Evolutionary conservation across 2,113 vertebrate genomes (phyloP).

Genomic region (Xenopus tropicalis): DNA sequence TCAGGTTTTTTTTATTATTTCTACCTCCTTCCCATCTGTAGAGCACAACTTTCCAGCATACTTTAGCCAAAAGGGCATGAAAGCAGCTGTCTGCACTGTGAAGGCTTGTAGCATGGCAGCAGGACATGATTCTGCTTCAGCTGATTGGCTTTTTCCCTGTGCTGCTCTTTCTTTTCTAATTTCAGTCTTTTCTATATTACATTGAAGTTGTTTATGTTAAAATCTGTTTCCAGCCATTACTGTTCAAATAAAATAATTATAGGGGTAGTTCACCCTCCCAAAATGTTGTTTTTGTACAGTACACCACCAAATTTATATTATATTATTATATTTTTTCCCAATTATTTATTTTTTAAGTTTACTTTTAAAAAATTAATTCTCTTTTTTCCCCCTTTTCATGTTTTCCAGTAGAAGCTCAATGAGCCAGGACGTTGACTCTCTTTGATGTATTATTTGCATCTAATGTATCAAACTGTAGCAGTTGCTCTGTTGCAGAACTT

Average conservation of each 20-base stretch:
- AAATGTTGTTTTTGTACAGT: background rate
- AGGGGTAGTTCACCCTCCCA: background rate
- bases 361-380: too few species aligned
- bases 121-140: slow-evolving; percentile 41
- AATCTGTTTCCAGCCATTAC: background rate
- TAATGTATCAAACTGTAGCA: too few species aligned
- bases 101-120: slow-evolving; percentile 37
- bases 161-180: background rate
- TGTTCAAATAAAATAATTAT: too few species aligned
- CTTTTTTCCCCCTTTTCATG: too few species aligned
- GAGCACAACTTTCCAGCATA: slow-evolving; percentile 25
- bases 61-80: slow-evolving; percentile 43
- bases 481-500: too few species aligned
- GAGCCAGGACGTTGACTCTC: too few species aligned
- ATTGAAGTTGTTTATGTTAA: background rate
- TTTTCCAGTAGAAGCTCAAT: too few species aligned
- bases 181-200: background rate
- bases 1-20: slow-evolving; percentile 26
- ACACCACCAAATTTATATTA: background rate
- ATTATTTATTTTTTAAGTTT: background rate
- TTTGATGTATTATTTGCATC: too few species aligned
- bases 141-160: slow-evolving; percentile 22
- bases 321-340: background rate
- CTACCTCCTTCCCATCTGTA: slow-evolving; percentile 44
- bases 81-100: slow-evolving; percentile 44